Evolutionary conservation across 1,140 invertebrate genomes (phyloP), one percentile per base, ranked within the genome.

Genomic region (Drosophila burlai): DNA sequence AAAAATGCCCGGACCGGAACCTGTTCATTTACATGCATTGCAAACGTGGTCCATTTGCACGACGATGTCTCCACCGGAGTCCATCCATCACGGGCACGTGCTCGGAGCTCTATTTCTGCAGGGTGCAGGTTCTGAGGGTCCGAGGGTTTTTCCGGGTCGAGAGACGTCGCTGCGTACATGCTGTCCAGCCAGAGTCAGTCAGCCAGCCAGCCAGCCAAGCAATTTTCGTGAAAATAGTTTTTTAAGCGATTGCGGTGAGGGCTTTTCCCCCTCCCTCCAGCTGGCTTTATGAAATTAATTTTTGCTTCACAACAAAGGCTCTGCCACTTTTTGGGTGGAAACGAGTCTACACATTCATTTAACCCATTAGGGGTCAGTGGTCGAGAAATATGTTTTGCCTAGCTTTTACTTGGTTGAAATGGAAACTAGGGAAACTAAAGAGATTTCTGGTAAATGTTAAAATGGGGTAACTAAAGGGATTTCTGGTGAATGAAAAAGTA

Each of bases 1-100:
- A 21, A 45, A 45, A 45, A 45, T 24, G 15, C 29, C 55, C 50
- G 59, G 64, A 64, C 57, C 55, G 76, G 24, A 86, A 86, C 83
- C 81, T 80, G 79, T 86, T 86, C 83, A 86, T 86, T 86, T 86
- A 86, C 83, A 86, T 86, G 83, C 83, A 86, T 82, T 81, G 71
- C 76, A 54, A 62, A 86, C 83, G 83, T 83, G 83, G 55, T 73
- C 71, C 71, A 73, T 73, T 73, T 73, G 57, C 54, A 66, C 42
- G 72, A 49, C 62, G 45, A 46, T 52, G 65, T 61, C 66, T 54
- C 83, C 68, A 63, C 63, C 74, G 63, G 36, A 71, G 79, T 86
- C 69, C 75, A 86, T 86, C 66, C 83, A 82, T 87, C 83, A 86
- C 45, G 71, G 66, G 80, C 71, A 86, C 83, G 78, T 85, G 82